A percentile compares a stretch with the other conserved stretches of the same genome.
These are phyloP conservation scores for Polypterus bichir DNA, from an alignment of 2,113 vertebrate species.

Conservation along the genomic window DNA sequence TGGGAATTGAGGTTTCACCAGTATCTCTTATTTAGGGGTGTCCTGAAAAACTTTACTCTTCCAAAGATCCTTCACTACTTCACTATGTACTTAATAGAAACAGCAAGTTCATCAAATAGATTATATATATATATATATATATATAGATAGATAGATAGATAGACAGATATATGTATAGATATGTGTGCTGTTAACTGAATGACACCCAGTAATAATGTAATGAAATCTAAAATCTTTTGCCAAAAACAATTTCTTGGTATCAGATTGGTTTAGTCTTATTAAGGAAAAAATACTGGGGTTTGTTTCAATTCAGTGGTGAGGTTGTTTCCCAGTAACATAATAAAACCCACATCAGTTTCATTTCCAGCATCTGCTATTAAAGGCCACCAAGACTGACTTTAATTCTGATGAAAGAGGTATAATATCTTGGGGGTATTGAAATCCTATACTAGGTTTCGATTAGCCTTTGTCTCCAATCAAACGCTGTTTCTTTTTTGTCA, in stretches of 20 bases:
- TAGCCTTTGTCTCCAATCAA: conserved; percentile 4
- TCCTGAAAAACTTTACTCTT: too few relatives aligned
- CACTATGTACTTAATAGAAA: too few relatives aligned
- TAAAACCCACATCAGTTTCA: conserved; percentile 12
- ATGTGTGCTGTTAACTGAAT: too few relatives aligned
- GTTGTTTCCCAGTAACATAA: conserved; percentile 8
- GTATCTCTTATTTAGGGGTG: too few relatives aligned
- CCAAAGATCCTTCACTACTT: too few relatives aligned
- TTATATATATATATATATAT: too few relatives aligned
- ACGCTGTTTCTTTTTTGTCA: neutral
- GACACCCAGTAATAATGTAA: too few relatives aligned
- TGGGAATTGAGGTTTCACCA: too few relatives aligned
- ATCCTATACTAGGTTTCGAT: neutral
- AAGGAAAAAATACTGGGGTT: neutral
- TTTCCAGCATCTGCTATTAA: conserved; percentile 1
- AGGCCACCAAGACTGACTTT: neutral
- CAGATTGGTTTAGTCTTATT: conserved; percentile 1
- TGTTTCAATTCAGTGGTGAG: neutral
- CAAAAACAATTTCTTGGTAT: conserved; percentile 1
- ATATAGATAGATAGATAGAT: neutral
- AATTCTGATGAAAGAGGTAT: neutral
- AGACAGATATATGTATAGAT: too few relatives aligned
- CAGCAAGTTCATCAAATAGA: too few relatives aligned
- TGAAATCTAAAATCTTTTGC: neutral
- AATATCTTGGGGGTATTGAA: conserved; percentile 11